Percentiles rank a stretch among this genome's conserved stretches.
phyloP scores from a whole-genome alignment of 2,113 vertebrate genomes.

The Lamprotornis superbus region DNA sequence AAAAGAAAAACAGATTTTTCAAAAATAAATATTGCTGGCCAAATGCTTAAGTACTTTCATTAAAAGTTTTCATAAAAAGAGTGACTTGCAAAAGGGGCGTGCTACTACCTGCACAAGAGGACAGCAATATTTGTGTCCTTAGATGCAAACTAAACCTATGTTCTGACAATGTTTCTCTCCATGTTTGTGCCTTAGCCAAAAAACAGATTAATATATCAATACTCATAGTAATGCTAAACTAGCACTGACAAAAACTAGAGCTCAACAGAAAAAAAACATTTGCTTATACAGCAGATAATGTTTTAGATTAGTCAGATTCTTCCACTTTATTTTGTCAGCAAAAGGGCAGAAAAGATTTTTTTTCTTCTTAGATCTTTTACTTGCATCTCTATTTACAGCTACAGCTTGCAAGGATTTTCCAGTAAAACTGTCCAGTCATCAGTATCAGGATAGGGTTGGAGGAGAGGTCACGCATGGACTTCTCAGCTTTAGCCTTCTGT shows the following conservation, averaged over 20 bases:
- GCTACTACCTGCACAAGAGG: not conserved
- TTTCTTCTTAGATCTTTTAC: not conserved
- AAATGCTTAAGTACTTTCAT: not conserved
- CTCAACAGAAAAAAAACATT: fast-evolving
- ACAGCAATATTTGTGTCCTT: not conserved
- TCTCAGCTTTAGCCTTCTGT: not conserved
- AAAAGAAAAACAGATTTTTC: not conserved
- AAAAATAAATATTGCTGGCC: not conserved
- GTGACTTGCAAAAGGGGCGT: not conserved
- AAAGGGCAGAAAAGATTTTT: not conserved
- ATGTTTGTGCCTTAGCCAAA: not conserved
- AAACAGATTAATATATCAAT: not conserved
- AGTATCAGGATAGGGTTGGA: not conserved
- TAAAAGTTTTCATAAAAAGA: not conserved
- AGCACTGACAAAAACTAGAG: not conserved
- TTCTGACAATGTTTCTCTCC: not conserved
- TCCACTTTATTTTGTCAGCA: not conserved
- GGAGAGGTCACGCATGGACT: not conserved
- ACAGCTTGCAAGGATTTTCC: not conserved
- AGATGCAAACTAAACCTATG: not conserved
- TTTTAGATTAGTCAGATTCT: not conserved
- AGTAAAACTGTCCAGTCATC: not conserved
- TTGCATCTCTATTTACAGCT: not conserved
- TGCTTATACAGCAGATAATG: not conserved
- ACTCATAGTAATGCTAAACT: not conserved